Percentiles rank a stretch among this genome's conserved stretches.
Evolutionary conservation across 2,797 vertebrate species (phyloP).

Genomic region (Macroramphosus scolopax): DNA sequence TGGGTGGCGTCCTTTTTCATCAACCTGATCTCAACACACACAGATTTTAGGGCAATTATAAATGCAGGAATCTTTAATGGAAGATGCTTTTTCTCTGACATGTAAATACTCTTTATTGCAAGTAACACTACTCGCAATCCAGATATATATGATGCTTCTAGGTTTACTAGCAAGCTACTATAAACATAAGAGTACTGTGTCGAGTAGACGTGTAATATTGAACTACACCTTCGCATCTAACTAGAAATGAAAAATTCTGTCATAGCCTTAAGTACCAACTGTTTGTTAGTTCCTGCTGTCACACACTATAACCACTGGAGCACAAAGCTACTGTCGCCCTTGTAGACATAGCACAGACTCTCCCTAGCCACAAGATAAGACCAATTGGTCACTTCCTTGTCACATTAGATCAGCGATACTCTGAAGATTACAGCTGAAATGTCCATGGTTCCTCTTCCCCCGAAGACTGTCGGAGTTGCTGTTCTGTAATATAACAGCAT

Average conservation of each 20-base stretch:
- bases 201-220: too few relatives aligned
- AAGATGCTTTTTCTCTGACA: too few relatives aligned
- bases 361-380: slow-evolving; percentile 64
- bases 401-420: slow-evolving; percentile 70
- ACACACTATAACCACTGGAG: slow-evolving; percentile 49
- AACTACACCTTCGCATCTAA: slow-evolving; percentile 13
- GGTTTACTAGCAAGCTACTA: too few relatives aligned
- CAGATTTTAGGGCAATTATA: too few relatives aligned
- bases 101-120: too few relatives aligned
- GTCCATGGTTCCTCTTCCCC: slow-evolving; percentile 57
- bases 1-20: too few relatives aligned
- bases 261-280: slow-evolving; percentile 31
- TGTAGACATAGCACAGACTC: slow-evolving; percentile 64
- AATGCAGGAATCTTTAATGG: too few relatives aligned
- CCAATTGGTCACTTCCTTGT: slow-evolving; percentile 75
- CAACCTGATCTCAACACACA: too few relatives aligned
- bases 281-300: slow-evolving; percentile 50
- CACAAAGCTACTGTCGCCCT: slow-evolving; percentile 52
- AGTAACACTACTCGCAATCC: too few relatives aligned
- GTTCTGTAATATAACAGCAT: slow-evolving; percentile 46
- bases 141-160: too few relatives aligned
- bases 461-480: slow-evolving; percentile 43
- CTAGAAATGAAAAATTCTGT: slow-evolving; percentile 11
- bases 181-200: too few relatives aligned
- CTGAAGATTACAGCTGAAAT: slow-evolving; percentile 63